Conservation (phyloP, 2,888 invertebrate genomes). For the Osedax frankpressi region DNA sequence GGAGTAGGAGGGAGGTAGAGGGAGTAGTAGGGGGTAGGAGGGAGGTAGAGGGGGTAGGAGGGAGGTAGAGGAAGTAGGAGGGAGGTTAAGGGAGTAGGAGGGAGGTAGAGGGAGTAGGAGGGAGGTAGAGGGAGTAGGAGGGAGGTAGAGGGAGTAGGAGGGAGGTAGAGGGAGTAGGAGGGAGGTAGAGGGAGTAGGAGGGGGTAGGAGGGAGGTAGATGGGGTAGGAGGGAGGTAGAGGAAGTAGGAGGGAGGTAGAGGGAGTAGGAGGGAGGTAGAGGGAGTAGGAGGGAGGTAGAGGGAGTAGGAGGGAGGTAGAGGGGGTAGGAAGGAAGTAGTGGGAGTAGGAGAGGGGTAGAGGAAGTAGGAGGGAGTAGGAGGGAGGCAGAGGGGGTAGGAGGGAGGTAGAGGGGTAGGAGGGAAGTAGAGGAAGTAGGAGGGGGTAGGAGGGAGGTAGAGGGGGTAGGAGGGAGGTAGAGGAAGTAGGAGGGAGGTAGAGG, state of each 20-base stretch:
- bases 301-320: background rate
- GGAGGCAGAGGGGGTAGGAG: background rate
- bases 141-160: background rate
- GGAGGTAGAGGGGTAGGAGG: no score
- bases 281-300: background rate
- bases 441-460: no score
- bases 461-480: no score
- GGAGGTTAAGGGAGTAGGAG: background rate
- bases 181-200: background rate
- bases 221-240: background rate
- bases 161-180: background rate
- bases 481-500: no score
- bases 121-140: background rate
- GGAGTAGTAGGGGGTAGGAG: no score
- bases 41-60: no score
- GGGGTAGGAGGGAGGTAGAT: no score
- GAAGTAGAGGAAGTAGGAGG: no score
- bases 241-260: background rate
- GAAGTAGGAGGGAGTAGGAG: background rate
- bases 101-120: background rate
- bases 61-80: no score
- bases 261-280: background rate
- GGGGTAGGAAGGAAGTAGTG: background rate
- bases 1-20: no score
- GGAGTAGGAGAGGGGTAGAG: background rate